Conservation (phyloP, 37 sponge, comb jelly and placozoan species). For the Bolinopsis microptera region DNA sequence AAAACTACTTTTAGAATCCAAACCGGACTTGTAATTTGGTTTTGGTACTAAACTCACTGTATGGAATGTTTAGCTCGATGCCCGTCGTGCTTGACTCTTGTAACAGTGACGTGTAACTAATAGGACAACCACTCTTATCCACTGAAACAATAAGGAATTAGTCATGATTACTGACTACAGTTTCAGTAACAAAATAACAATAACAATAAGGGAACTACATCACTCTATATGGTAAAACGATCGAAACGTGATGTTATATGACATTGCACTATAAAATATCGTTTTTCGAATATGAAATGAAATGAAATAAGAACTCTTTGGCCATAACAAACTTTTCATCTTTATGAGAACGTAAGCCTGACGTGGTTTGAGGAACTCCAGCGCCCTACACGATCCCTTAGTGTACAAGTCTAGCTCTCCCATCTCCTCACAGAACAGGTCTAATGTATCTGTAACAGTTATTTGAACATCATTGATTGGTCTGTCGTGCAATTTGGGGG, state of each 20-base stretch:
- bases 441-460: background rate
- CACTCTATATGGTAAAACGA: no score
- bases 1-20: no score
- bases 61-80: slow-evolving; percentile 5
- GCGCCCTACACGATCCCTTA: background rate
- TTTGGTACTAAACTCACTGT: no score
- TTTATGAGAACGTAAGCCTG: slow-evolving; percentile 24
- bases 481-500: background rate
- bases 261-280: no score
- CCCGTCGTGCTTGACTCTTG: background rate
- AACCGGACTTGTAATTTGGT: no score
- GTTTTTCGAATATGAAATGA: no score
- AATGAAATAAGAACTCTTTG: no score
- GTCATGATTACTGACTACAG: no score
- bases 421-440: slow-evolving; percentile 52
- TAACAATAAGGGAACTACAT: no score
- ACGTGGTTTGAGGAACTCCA: slow-evolving; percentile 53
- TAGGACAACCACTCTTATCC: background rate
- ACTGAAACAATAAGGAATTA: no score
- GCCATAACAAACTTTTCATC: background rate
- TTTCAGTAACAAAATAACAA: no score
- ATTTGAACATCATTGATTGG: background rate
- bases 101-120: slow-evolving; percentile 39
- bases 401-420: slow-evolving; percentile 55
- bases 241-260: no score